phyloP scores from a whole-genome alignment of 2,888 invertebrate genomes.

The Deilephila elpenor region DNA sequence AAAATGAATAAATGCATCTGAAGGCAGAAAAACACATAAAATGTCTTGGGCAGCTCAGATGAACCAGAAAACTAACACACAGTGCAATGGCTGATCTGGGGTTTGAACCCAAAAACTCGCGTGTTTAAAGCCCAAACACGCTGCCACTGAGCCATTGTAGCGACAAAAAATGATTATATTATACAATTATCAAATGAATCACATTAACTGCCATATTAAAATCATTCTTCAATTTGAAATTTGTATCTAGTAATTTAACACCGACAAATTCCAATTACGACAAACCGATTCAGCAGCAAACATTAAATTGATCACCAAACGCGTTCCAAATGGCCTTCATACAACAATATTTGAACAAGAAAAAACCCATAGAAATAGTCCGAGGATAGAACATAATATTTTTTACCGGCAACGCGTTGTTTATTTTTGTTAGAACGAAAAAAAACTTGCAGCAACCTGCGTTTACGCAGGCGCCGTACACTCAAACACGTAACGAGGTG shows the following conservation, averaged over 20 bases:
- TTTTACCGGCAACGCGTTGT: slow-evolving; percentile 24
- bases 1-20: neutral
- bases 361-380: slow-evolving; percentile 17
- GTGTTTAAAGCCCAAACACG: too few relatives aligned
- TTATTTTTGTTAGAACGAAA: slow-evolving; percentile 37
- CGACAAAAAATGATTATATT: too few relatives aligned
- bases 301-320: neutral
- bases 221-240: neutral
- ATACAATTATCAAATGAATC: too few relatives aligned
- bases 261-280: neutral
- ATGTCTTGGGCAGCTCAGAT: too few relatives aligned
- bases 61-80: too few relatives aligned
- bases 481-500: slow-evolving; percentile 40
- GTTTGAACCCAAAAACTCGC: too few relatives aligned
- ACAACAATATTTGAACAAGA: slow-evolving; percentile 15
- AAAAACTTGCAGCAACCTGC: slow-evolving; percentile 42
- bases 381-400: slow-evolving; percentile 21
- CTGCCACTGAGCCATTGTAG: too few relatives aligned
- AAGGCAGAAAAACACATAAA: neutral
- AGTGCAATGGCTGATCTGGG: too few relatives aligned
- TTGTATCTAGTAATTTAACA: neutral
- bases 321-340: slow-evolving; percentile 9
- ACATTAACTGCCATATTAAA: neutral
- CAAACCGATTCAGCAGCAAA: neutral
- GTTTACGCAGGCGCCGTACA: slow-evolving; percentile 42